phyloP scores from a whole-genome alignment of 2,113 vertebrate genomes.

The Delphinus delphis region DNA sequence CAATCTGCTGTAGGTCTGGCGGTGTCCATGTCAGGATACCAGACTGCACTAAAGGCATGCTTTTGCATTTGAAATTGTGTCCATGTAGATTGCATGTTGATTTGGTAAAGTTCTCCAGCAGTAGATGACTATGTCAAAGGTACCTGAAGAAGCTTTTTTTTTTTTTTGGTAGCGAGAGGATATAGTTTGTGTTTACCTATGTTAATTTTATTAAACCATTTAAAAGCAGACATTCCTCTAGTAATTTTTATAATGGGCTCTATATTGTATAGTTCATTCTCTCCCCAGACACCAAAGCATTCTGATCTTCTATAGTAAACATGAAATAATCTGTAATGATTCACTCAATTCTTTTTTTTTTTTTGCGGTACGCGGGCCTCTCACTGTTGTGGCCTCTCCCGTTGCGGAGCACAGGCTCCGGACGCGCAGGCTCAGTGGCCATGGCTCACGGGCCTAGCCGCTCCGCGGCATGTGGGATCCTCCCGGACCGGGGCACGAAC shows the following conservation, averaged over 20 bases:
- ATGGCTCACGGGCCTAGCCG: no score
- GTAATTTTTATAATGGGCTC: neutral
- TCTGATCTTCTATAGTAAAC: neutral
- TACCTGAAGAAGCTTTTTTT: neutral
- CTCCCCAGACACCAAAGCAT: neutral
- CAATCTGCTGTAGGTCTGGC: neutral
- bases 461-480: no score
- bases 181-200: neutral
- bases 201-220: neutral
- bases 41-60: neutral
- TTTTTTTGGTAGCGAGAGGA: neutral
- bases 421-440: accelerated
- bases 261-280: neutral
- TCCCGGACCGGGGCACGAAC: no score
- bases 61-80: neutral
- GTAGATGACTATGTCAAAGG: neutral
- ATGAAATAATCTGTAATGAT: neutral
- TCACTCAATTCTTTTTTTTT: neutral
- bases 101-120: neutral
- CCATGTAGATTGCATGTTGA: neutral
- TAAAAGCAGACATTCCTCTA: constrained; percentile 17
- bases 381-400: no score
- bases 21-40: neutral
- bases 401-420: no score
- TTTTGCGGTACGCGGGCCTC: no score